phyloP scores from a whole-genome alignment of 1,140 invertebrate species.

The Neodiprion lecontei region DNA sequence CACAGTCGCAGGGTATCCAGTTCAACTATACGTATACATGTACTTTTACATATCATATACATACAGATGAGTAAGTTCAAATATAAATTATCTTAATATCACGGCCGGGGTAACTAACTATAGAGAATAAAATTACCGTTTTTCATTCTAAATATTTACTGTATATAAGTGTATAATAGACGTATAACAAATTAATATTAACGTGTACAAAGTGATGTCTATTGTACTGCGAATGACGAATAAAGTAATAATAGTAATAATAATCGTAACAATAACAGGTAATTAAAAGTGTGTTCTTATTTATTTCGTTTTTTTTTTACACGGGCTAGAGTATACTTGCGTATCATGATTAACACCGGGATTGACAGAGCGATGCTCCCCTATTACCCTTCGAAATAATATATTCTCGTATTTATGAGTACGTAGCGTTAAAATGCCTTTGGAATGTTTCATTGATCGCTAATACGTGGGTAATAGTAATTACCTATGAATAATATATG shows the following conservation, averaged over 20 bases:
- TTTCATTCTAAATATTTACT: not conserved
- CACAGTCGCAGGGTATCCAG: not conserved
- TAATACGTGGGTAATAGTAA: not conserved
- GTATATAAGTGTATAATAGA: not conserved
- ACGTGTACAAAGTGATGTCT: too few species aligned
- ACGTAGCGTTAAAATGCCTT: constrained; percentile 40
- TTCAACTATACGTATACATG: too few species aligned
- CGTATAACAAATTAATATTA: too few species aligned
- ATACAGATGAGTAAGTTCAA: not conserved
- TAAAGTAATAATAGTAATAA: not conserved
- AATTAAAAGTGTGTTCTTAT: not conserved
- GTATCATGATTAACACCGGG: not conserved
- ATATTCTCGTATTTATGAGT: not conserved
- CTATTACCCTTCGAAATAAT: not conserved
- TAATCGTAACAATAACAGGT: not conserved
- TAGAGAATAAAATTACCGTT: not conserved
- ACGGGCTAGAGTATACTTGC: not conserved
- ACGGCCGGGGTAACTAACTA: not conserved
- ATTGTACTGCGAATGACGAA: not conserved
- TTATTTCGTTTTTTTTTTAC: not conserved
- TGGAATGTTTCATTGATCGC: constrained; percentile 41
- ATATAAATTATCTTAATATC: not conserved
- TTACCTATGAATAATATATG: not conserved
- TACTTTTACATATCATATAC: not conserved
- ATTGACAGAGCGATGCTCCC: not conserved